phyloP scores from a whole-genome alignment of 1,140 invertebrate genomes.

The Rhopalosiphum maidis region DNA sequence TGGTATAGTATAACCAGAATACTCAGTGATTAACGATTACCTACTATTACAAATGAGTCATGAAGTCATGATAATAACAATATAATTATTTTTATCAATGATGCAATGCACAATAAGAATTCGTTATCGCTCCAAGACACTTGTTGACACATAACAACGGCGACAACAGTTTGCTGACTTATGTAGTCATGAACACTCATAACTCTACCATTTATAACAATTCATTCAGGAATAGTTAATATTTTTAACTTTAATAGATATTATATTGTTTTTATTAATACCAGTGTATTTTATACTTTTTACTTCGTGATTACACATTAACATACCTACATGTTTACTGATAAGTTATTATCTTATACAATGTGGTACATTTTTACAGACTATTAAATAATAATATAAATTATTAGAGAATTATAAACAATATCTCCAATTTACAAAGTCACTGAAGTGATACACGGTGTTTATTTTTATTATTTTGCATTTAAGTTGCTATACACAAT shows the following conservation, averaged over 20 bases:
- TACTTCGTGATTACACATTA: background rate
- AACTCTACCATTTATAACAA: conserved; percentile 16
- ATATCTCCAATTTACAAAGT: no score
- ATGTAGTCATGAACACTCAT: background rate
- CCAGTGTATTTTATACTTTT: background rate
- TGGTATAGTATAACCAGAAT: background rate
- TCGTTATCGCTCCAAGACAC: conserved; percentile 38
- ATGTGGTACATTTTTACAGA: no score
- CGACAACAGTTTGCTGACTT: conserved; percentile 10
- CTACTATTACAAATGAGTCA: conserved; percentile 37
- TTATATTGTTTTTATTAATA: background rate
- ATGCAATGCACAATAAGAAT: conserved; percentile 17
- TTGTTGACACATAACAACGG: conserved; percentile 29
- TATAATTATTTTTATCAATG: conserved; percentile 24
- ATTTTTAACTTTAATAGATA: background rate
- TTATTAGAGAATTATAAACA: no score
- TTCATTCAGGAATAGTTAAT: background rate
- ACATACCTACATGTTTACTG: background rate
- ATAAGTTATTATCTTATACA: background rate
- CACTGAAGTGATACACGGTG: no score
- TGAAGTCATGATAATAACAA: background rate
- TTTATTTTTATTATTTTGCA: no score
- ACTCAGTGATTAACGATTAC: background rate
- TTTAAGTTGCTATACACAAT: no score
- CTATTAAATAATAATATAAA: no score